Percentiles rank a stretch among this genome's conserved stretches.
These are phyloP conservation scores for Heliornis fulica DNA, from an alignment of 2,113 vertebrate species.

Conservation along the genomic window DNA sequence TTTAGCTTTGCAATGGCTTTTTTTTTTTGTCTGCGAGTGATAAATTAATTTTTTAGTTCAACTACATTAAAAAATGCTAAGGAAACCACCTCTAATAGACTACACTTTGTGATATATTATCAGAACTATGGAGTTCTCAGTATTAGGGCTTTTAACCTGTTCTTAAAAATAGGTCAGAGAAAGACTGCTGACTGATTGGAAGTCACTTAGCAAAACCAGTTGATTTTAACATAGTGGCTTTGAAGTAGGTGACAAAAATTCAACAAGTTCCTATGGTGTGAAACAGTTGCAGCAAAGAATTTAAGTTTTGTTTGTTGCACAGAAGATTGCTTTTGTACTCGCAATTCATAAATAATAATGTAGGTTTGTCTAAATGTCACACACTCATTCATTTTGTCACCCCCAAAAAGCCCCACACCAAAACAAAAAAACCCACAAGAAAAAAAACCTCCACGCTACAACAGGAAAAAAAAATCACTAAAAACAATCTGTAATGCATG, in stretches of 20 bases:
- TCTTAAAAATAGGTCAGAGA: neutral
- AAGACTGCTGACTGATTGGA: neutral
- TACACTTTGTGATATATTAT: neutral
- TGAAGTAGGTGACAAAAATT: neutral
- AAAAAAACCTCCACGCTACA: neutral
- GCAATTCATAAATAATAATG: neutral
- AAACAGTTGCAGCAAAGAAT: neutral
- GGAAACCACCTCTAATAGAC: neutral
- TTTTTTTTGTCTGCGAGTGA: neutral
- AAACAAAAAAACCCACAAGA: neutral
- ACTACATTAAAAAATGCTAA: neutral
- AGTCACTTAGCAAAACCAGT: neutral
- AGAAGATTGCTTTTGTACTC: neutral
- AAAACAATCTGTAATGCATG: neutral
- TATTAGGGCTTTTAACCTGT: neutral
- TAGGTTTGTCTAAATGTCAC: neutral
- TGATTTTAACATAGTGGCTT: neutral
- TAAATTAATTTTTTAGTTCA: neutral
- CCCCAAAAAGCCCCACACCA: neutral
- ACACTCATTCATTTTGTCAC: neutral
- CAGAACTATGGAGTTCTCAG: neutral
- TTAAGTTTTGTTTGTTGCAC: neutral
- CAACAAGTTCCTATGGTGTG: neutral
- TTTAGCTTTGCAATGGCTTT: neutral
- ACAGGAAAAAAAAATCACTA: no score